Conservation (phyloP, 2,113 vertebrate species). For the Antechinus flavipes region DNA sequence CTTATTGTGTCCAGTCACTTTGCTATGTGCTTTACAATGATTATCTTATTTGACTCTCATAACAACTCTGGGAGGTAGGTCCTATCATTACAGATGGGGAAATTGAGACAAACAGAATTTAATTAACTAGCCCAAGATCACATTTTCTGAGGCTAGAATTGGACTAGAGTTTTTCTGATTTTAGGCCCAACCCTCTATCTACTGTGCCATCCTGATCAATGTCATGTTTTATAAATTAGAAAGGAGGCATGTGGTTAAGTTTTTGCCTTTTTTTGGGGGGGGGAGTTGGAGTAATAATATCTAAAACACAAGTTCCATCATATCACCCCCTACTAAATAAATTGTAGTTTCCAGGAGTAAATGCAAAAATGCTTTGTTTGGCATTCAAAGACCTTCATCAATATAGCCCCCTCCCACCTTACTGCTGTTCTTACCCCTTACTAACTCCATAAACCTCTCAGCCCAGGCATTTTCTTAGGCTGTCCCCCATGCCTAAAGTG, state of each 20-base stretch:
- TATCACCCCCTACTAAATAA: background rate
- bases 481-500: background rate
- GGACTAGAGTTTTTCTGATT: background rate
- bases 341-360: background rate
- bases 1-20: background rate
- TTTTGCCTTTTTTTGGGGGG: background rate
- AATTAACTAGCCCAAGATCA: background rate
- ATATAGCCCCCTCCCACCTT: background rate
- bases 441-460: background rate
- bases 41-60: background rate
- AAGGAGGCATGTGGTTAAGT: background rate
- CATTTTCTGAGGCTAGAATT: background rate
- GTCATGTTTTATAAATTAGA: background rate
- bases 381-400: background rate
- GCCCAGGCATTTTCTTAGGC: background rate
- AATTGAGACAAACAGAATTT: background rate
- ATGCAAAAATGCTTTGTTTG: background rate
- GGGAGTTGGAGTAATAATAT: background rate
- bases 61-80: background rate
- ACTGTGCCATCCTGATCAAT: background rate
- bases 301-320: background rate
- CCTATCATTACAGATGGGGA: background rate
- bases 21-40: background rate
- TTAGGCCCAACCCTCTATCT: background rate
- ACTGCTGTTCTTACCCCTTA: background rate